phyloP scores from a whole-genome alignment of 2,888 invertebrate genomes.

The Tinea pellionella region DNA sequence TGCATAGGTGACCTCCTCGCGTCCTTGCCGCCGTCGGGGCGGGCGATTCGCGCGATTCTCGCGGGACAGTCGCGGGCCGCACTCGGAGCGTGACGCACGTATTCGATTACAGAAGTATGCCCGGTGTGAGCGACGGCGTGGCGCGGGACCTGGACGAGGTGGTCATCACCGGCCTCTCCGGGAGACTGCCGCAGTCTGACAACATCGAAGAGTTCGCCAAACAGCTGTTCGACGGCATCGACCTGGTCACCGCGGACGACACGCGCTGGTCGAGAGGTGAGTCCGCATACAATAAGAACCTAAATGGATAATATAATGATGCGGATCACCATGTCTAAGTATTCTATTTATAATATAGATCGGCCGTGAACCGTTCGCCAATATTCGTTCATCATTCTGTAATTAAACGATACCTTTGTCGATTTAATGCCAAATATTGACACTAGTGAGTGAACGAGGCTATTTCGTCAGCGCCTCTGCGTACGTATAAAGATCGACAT shows the following conservation, averaged over 20 bases:
- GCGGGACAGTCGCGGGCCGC: constrained; percentile 17
- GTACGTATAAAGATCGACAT: neutral
- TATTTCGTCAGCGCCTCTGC: too few species aligned
- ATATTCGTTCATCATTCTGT: too few species aligned
- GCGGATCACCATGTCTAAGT: too few species aligned
- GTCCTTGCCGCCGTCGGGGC: neutral
- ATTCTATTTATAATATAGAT: neutral
- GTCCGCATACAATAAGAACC: neutral
- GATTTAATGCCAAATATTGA: too few species aligned
- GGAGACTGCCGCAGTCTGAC: constrained; percentile 90
- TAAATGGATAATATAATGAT: neutral
- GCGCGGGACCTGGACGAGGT: constrained; percentile 70
- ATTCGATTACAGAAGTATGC: constrained; percentile 31
- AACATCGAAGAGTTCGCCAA: constrained; percentile 93
- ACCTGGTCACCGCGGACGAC: constrained; percentile 93
- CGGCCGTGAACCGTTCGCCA: neutral
- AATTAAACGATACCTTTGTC: neutral
- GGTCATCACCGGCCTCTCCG: constrained; percentile 86
- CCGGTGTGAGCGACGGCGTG: constrained; percentile 44
- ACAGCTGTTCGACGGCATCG: constrained; percentile 89
- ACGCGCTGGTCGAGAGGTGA: constrained; percentile 84
- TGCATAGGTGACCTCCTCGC: constrained; percentile 1
- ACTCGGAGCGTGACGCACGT: constrained; percentile 19
- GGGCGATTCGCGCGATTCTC: constrained; percentile 10
- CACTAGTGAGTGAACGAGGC: neutral